phyloP scores from a whole-genome alignment of 2,888 invertebrate genomes.

The Dynastes tityus region DNA sequence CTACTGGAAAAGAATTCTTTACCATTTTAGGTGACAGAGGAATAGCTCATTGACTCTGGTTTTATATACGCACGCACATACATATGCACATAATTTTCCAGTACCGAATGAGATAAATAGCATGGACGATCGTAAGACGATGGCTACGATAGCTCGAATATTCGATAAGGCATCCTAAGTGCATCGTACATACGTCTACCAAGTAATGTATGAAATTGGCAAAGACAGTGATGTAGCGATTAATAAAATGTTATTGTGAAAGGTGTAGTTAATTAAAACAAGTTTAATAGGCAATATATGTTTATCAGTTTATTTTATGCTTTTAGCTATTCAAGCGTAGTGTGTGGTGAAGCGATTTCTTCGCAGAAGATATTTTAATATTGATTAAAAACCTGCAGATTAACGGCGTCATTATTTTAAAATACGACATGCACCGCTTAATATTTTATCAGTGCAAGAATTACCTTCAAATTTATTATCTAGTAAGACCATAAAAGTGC shows the following conservation, averaged over 20 bases:
- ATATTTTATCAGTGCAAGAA: background rate
- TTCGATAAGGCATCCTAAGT: conserved; percentile 6
- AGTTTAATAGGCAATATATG: conserved; percentile 18
- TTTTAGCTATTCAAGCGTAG: conserved; percentile 19
- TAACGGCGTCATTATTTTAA: conserved; percentile 18
- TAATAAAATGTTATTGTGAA: conserved; percentile 23
- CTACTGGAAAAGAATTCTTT: conserved; percentile 40
- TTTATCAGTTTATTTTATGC: conserved; percentile 1
- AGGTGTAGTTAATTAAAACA: conserved; percentile 26
- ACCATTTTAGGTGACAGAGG: conserved; percentile 42
- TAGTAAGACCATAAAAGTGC: background rate
- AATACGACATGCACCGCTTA: background rate
- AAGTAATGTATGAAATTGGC: background rate
- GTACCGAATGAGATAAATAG: conserved; percentile 30
- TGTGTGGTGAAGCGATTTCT: conserved; percentile 7
- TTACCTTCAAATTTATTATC: conserved; percentile 20
- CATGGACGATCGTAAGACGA: conserved; percentile 13
- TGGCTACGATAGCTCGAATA: conserved; percentile 10
- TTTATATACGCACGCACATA: conserved; percentile 36
- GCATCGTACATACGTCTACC: conserved; percentile 16
- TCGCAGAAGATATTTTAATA: conserved; percentile 27
- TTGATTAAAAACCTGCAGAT: conserved; percentile 29
- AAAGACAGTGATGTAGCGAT: conserved; percentile 1
- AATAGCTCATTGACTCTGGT: conserved; percentile 33
- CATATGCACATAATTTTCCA: conserved; percentile 39